phyloP scores from a whole-genome alignment of 2,888 invertebrate genomes.

The Cosmorhoe ocellata region DNA sequence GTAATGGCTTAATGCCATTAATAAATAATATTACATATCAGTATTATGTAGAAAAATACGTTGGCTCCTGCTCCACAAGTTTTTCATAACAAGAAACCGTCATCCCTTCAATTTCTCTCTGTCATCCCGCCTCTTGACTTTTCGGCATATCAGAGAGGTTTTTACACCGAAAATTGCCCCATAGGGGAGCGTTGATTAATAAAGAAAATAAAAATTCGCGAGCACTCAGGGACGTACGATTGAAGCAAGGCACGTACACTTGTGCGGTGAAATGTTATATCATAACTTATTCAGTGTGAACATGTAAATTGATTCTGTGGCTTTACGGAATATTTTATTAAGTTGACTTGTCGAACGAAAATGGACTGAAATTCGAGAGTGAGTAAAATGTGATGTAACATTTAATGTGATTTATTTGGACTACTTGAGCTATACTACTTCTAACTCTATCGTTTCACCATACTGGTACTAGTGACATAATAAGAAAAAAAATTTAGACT shows the following conservation, averaged over 20 bases:
- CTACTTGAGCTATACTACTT: too few species aligned
- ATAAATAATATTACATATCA: too few species aligned
- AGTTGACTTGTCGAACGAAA: conserved; percentile 25
- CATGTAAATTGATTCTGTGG: conserved; percentile 41
- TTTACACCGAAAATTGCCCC: conserved; percentile 62
- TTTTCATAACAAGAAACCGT: conserved; percentile 34
- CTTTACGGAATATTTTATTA: conserved; percentile 30
- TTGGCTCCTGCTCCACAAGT: conserved; percentile 11
- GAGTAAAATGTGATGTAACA: too few species aligned
- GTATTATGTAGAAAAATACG: not conserved
- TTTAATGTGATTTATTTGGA: too few species aligned
- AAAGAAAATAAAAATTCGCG: conserved; percentile 66
- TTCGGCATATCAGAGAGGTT: conserved; percentile 56
- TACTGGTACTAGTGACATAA: too few species aligned
- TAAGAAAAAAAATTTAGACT: too few species aligned
- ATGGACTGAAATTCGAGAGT: conserved; percentile 5
- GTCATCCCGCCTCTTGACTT: conserved; percentile 66
- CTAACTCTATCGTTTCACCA: too few species aligned
- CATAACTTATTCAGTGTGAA: conserved; percentile 41
- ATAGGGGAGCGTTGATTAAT: conserved; percentile 70
- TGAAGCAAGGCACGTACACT: conserved; percentile 54
- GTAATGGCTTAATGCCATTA: too few species aligned
- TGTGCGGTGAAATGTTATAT: conserved; percentile 42
- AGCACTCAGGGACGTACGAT: conserved; percentile 51
- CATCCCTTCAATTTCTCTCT: conserved; percentile 64